Percentiles rank a stretch among this genome's conserved stretches.
Evolutionary conservation across 2,797 vertebrate genomes (phyloP).

Genomic region (Rhinatrema bivittatum): DNA sequence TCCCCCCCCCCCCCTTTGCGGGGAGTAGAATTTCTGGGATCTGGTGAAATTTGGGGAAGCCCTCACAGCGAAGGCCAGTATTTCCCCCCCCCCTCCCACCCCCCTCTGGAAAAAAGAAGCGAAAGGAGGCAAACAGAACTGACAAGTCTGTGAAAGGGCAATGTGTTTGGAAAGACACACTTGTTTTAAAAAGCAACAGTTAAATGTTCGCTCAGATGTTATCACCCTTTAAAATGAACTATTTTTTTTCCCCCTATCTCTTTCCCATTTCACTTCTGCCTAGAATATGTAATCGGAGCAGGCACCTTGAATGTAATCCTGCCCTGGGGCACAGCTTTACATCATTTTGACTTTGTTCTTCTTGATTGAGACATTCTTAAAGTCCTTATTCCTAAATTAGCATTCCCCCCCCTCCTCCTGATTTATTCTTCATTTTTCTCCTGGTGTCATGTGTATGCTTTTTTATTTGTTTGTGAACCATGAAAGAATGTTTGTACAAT

Average conservation of each 20-base stretch:
- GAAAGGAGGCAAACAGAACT: too few relatives aligned
- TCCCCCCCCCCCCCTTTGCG: constrained; percentile 18
- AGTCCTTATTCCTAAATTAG: constrained; percentile 44
- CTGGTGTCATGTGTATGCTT: constrained; percentile 25
- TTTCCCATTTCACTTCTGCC: constrained; percentile 26
- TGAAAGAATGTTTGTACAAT: constrained; percentile 24
- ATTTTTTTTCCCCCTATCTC: constrained; percentile 1
- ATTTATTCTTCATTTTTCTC: constrained; percentile 30
- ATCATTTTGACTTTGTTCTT: constrained; percentile 33
- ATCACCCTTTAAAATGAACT: constrained; percentile 10
- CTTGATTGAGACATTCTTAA: constrained; percentile 32
- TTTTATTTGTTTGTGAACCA: constrained; percentile 39
- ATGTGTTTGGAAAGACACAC: too few relatives aligned
- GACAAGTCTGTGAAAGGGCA: too few relatives aligned
- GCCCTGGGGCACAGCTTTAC: constrained; percentile 36
- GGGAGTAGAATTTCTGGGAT: too few relatives aligned
- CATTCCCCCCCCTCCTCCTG: constrained; percentile 35
- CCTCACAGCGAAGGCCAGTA: too few relatives aligned
- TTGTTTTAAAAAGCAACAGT: constrained; percentile 19
- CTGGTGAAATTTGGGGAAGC: too few relatives aligned
- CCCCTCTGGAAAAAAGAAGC: too few relatives aligned
- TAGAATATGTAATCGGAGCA: constrained; percentile 35
- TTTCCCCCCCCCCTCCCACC: too few relatives aligned
- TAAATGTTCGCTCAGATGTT: constrained; percentile 20
- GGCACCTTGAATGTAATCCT: constrained; percentile 45